Evolutionary conservation across 2,888 invertebrate species (phyloP), one percentile per base, ranked within the genome.

Genomic region (Parnassius smintheus): DNA sequence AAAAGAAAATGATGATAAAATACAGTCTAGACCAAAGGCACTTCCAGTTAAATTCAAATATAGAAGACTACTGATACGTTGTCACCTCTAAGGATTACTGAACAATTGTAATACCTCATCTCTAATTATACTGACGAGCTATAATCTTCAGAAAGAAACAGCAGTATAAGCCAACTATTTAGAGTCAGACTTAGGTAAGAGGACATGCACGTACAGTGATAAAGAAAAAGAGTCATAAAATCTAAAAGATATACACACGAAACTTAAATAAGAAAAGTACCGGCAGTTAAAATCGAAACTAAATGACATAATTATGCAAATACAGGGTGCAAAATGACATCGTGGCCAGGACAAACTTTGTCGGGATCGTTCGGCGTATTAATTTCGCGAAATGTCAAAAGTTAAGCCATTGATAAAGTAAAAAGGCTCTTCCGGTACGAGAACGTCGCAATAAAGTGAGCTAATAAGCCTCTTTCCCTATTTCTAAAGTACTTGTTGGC

Each of bases 261-360:
- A 54, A 18, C 35, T 46, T 49, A 54, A 60, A 54, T 55, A 60
- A 54, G 60, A 54, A 60, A 60, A 54, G 48, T 18, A 42, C 49
- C 41, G 10, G 10, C 46, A 41, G 48, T 58, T 42, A 58, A 58
- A 60, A 46, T 56, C 46, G 60, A 25, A 25, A 7, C 25, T 3
- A 25, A 25, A 25, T 25, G 7, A 0, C 25, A 4, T 25, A 25
- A 25, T 25, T 13, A 49, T 49, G 13, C 18, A 49, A 49, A 49
- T 49, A 13, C n/a, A 13, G 13, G 9, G 9, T 49, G 13, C 8
- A 13, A 18, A n/a, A 49, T 49, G 13, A 13, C 13, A 56, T 41
- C 42, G 54, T 12, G 12, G 57, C 10, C 59, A 18, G 18, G 25
- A 11, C 44, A 10, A 48, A 25, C 35, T 48, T 9, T 46, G 35